Conservation (phyloP, 2,113 vertebrate genomes). For the Lamprotornis superbus region DNA sequence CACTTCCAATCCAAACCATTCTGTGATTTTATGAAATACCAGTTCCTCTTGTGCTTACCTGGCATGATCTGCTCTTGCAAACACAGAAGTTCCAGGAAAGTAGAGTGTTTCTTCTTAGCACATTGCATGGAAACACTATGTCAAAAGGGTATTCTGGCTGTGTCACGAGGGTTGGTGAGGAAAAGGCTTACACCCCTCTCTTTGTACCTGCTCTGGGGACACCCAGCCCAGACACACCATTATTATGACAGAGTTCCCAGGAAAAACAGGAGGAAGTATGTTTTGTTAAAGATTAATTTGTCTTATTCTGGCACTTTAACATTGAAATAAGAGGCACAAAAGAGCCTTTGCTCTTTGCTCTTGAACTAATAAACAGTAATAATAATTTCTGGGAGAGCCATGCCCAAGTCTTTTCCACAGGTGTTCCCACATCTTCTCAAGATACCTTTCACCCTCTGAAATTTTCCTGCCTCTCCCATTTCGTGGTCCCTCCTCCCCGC, state of each 20-base stretch:
- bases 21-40: not conserved
- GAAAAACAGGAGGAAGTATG: not conserved
- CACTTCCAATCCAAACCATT: not conserved
- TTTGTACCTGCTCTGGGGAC: not conserved
- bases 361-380: not conserved
- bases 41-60: not conserved
- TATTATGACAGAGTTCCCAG: not conserved
- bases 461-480: not conserved
- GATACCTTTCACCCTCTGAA: not conserved
- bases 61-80: not conserved
- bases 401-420: not conserved
- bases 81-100: not conserved
- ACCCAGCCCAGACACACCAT: not conserved
- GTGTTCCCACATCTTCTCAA: not conserved
- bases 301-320: not conserved
- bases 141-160: not conserved
- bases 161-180: not conserved
- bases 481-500: rapidly evolving
- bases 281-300: not conserved
- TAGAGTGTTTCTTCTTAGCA: not conserved
- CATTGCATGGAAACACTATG: not conserved
- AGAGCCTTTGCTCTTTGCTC: not conserved
- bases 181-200: not conserved
- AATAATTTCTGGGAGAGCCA: not conserved
- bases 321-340: not conserved